Evolutionary conservation across 1,140 invertebrate genomes (phyloP).

Genomic region (Aphelinus certus): DNA sequence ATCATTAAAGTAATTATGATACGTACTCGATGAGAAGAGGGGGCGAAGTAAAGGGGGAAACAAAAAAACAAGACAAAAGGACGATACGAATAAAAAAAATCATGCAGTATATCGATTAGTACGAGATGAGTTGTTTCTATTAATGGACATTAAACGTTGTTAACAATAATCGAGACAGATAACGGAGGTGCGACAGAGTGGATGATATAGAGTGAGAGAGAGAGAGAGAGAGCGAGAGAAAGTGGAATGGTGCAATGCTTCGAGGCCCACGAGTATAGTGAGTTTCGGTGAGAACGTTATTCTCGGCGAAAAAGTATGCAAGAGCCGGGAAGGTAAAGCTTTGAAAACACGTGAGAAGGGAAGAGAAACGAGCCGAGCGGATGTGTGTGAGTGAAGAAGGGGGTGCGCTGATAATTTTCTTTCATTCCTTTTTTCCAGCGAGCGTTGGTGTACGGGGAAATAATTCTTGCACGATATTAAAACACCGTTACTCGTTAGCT

Average conservation of each 20-base stretch:
- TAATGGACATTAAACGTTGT: conserved; percentile 55
- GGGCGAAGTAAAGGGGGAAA: too few relatives aligned
- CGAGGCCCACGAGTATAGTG: too few relatives aligned
- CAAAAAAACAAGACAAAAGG: too few relatives aligned
- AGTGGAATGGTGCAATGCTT: conserved; percentile 40
- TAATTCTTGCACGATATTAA: conserved; percentile 52
- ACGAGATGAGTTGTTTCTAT: conserved; percentile 56
- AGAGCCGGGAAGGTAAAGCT: conserved; percentile 41
- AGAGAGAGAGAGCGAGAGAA: conserved; percentile 25
- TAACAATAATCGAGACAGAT: conserved; percentile 42
- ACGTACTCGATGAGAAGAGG: conserved; percentile 22
- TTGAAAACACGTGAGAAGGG: conserved; percentile 37
- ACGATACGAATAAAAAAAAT: conserved; percentile 4
- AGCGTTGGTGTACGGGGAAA: conserved; percentile 45
- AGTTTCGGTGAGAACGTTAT: too few relatives aligned
- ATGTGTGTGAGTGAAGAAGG: conserved; percentile 41
- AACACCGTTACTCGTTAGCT: conserved; percentile 53
- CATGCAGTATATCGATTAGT: conserved; percentile 51
- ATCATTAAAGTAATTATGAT: conserved; percentile 48
- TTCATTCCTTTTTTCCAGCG: conserved; percentile 35
- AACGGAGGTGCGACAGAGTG: conserved; percentile 18
- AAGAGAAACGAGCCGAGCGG: conserved; percentile 39
- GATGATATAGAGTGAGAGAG: conserved; percentile 1
- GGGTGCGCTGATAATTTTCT: conserved; percentile 40
- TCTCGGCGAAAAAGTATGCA: too few relatives aligned